A percentile compares a stretch with the other conserved stretches of the same genome.
These are phyloP conservation scores for Morpho deidamia DNA, from an alignment of 2,888 invertebrate genomes.

Conservation along the genomic window DNA sequence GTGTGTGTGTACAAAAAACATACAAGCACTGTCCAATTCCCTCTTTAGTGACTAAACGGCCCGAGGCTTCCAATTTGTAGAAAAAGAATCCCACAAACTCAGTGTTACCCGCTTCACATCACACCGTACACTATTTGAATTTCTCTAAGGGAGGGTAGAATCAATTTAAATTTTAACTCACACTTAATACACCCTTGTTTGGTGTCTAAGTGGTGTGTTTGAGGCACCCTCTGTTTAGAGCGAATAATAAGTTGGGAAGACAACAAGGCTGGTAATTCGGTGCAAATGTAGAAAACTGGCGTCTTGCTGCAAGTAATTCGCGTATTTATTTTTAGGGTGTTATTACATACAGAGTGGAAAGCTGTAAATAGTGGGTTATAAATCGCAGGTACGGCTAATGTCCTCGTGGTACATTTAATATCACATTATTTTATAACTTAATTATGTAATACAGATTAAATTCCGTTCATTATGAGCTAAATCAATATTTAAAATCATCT, in stretches of 20 bases:
- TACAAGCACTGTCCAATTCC: constrained; percentile 33
- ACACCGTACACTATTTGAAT: constrained; percentile 75
- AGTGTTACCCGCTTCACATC: constrained; percentile 67
- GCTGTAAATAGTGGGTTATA: not conserved
- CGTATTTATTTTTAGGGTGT: constrained; percentile 24
- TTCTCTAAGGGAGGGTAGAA: constrained; percentile 67
- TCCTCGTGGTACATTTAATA: too few species aligned
- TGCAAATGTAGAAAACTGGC: constrained; percentile 24
- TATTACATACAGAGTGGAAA: not conserved
- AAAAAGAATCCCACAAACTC: constrained; percentile 72
- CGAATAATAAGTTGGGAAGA: constrained; percentile 73
- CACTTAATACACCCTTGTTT: constrained; percentile 79
- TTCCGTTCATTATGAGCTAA: too few species aligned
- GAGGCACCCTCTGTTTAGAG: constrained; percentile 71
- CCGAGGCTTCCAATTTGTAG: constrained; percentile 74
- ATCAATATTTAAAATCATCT: too few species aligned
- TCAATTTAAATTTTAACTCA: constrained; percentile 79
- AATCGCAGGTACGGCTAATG: too few species aligned
- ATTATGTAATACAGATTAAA: too few species aligned
- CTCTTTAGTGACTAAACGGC: constrained; percentile 62
- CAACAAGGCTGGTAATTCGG: constrained; percentile 51
- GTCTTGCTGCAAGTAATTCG: constrained; percentile 17
- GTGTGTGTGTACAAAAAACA: constrained; percentile 37
- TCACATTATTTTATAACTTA: too few species aligned
- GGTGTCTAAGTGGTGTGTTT: constrained; percentile 78